These are phyloP conservation scores for Albula goreensis DNA, from an alignment of 2,113 vertebrate genomes.

Conservation along the genomic window DNA sequence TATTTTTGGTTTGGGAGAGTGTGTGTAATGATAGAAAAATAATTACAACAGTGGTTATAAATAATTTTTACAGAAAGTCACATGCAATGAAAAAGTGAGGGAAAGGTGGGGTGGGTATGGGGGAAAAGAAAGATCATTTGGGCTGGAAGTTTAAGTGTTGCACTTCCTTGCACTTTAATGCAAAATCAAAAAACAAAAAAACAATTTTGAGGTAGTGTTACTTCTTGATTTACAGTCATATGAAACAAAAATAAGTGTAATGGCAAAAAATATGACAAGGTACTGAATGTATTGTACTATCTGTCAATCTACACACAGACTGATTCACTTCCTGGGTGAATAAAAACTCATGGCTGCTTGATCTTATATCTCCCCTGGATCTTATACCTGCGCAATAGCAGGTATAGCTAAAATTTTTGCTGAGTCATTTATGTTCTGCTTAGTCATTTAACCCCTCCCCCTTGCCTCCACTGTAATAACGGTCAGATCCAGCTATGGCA, in stretches of 20 bases:
- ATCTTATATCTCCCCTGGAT: too few species aligned
- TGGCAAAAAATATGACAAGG: too few species aligned
- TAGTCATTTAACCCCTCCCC: not conserved
- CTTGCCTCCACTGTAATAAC: constrained; percentile 81
- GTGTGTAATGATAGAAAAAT: not conserved
- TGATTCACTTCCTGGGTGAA: too few species aligned
- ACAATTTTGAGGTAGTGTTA: not conserved
- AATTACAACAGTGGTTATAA: not conserved
- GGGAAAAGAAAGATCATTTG: not conserved
- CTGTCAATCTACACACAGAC: too few species aligned
- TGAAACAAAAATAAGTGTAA: too few species aligned
- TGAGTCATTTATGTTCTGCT: too few species aligned
- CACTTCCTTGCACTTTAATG: not conserved
- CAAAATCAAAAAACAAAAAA: not conserved
- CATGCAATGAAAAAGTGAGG: not conserved
- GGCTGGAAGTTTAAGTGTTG: not conserved
- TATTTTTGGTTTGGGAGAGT: not conserved
- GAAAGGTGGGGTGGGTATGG: too few species aligned
- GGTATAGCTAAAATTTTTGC: too few species aligned
- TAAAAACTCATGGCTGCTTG: too few species aligned
- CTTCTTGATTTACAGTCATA: not conserved
- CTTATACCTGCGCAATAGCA: too few species aligned
- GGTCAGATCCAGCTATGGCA: constrained; percentile 98
- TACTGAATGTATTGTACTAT: too few species aligned
- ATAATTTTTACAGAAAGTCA: not conserved